These are phyloP conservation scores for Phyllostomus discolor DNA, from an alignment of 2,113 vertebrate genomes.

Conservation along the genomic window DNA sequence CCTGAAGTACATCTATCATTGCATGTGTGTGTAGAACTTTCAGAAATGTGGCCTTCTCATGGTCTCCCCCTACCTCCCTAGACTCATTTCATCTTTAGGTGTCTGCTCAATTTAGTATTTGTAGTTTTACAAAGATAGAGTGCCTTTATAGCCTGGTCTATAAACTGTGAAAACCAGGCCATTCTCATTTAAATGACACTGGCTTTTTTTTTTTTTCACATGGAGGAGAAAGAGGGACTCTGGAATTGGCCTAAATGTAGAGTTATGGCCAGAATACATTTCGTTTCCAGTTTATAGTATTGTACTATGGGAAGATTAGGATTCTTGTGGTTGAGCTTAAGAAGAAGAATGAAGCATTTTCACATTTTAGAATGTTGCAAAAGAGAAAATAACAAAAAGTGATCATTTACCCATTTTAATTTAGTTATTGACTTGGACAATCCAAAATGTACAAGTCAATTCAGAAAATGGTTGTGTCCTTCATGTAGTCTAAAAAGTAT, in stretches of 20 bases:
- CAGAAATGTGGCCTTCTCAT: neutral
- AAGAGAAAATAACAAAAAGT: neutral
- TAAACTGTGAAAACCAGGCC: neutral
- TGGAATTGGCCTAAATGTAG: neutral
- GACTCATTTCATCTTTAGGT: neutral
- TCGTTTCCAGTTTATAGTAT: neutral
- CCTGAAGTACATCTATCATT: neutral
- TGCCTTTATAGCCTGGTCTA: neutral
- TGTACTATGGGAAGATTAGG: neutral
- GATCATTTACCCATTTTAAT: neutral
- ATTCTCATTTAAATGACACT: constrained; percentile 17
- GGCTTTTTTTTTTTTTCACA: neutral
- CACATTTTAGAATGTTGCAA: neutral
- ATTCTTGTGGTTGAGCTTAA: neutral
- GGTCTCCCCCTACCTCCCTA: neutral
- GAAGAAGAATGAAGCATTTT: constrained; percentile 17
- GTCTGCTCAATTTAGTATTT: neutral
- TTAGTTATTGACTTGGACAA: neutral
- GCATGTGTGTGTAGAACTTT: neutral
- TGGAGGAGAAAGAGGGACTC: neutral
- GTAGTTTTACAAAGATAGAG: neutral
- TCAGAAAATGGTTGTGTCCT: neutral
- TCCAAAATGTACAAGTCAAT: neutral
- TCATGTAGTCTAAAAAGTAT: neutral
- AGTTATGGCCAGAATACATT: neutral